These are phyloP conservation scores for Anthoptus insignis DNA, from an alignment of 2,888 invertebrate species.

Conservation along the genomic window DNA sequence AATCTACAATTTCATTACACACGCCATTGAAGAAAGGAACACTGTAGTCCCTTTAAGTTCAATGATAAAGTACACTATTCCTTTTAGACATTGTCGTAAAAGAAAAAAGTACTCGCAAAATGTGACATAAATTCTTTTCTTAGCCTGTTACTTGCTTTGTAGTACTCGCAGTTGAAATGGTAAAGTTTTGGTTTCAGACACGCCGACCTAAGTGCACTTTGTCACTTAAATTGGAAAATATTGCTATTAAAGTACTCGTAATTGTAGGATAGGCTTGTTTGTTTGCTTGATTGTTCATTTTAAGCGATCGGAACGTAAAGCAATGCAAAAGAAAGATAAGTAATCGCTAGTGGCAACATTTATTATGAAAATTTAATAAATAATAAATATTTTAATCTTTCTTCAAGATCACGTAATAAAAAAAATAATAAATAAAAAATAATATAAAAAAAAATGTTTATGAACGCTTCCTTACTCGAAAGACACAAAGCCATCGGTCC, in stretches of 20 bases:
- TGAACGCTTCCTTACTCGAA: too few relatives aligned
- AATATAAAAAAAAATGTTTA: too few relatives aligned
- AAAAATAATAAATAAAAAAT: too few relatives aligned
- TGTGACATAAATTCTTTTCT: constrained; percentile 42
- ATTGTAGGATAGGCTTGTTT: too few relatives aligned
- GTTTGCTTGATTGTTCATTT: too few relatives aligned
- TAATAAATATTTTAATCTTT: too few relatives aligned
- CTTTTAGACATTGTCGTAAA: constrained; percentile 17
- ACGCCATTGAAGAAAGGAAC: neutral
- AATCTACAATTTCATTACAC: neutral
- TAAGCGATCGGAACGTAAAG: too few relatives aligned
- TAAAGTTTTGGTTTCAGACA: constrained; percentile 84
- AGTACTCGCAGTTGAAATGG: constrained; percentile 72
- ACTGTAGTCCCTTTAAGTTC: constrained; percentile 2
- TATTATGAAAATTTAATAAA: too few relatives aligned
- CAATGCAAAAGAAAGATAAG: too few relatives aligned
- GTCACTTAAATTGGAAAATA: constrained; percentile 86
- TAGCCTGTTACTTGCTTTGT: constrained; percentile 70
- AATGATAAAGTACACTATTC: constrained; percentile 12
- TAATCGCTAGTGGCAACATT: too few relatives aligned
- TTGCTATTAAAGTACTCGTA: constrained; percentile 78
- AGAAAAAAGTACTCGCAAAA: constrained; percentile 19
- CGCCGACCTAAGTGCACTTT: constrained; percentile 85
- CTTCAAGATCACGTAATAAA: too few relatives aligned
- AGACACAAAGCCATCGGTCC: too few relatives aligned